phyloP scores from a whole-genome alignment of 1,140 invertebrate genomes.

The Sycophaga agraensis region DNA sequence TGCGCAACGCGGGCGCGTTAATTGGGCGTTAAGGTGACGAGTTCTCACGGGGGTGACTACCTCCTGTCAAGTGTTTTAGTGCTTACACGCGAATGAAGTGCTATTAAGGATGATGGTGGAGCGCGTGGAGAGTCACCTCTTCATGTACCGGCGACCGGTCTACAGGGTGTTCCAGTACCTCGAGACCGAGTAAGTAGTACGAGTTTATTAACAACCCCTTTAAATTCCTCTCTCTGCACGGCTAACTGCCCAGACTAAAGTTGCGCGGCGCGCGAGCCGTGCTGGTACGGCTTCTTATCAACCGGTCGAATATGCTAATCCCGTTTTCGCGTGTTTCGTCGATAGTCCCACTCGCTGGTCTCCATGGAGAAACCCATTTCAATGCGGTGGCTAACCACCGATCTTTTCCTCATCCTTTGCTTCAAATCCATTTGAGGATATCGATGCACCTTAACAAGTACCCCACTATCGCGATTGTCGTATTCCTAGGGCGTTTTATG shows the following conservation, averaged over 20 bases:
- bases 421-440: too few relatives aligned
- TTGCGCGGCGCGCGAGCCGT: too few relatives aligned
- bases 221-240: background rate
- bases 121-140: slow-evolving; percentile 69
- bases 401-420: too few relatives aligned
- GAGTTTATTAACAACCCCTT: background rate
- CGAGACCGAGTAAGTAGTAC: slow-evolving; percentile 63
- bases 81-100: slow-evolving; percentile 45
- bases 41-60: slow-evolving; percentile 12
- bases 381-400: too few relatives aligned
- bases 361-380: slow-evolving; percentile 4
- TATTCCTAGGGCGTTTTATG: too few relatives aligned
- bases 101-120: slow-evolving; percentile 62
- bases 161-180: slow-evolving; percentile 77
- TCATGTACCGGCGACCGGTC: slow-evolving; percentile 72
- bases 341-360: background rate
- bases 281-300: too few relatives aligned
- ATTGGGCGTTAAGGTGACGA: too few relatives aligned
- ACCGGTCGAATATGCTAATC: slow-evolving; percentile 15
- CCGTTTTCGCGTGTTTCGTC: background rate
- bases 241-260: too few relatives aligned
- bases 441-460: too few relatives aligned
- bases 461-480: too few relatives aligned
- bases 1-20: too few relatives aligned
- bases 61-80: slow-evolving; percentile 15